Percentiles rank a stretch among this genome's conserved stretches.
These are phyloP conservation scores for Archips crataeganus DNA, from an alignment of 2,888 invertebrate genomes.

Conservation along the genomic window DNA sequence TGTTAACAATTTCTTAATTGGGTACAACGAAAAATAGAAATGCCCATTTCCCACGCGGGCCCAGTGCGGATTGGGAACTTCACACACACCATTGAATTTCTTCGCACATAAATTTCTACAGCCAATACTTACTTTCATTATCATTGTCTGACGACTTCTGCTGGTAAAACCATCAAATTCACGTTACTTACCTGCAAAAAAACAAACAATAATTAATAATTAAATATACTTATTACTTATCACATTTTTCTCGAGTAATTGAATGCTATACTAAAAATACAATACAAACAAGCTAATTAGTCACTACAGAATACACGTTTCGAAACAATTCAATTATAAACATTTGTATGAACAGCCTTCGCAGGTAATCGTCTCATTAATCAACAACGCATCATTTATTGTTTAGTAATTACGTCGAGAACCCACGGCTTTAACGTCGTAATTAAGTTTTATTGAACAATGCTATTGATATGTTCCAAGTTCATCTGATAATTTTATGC, in stretches of 20 bases:
- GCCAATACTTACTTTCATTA: no score
- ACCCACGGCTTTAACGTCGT: slow-evolving; percentile 33
- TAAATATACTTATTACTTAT: no score
- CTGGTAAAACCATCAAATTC: no score
- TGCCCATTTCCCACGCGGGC: no score
- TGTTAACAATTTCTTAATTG: no score
- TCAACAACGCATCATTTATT: slow-evolving; percentile 40
- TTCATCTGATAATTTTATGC: slow-evolving; percentile 27
- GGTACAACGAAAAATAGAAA: no score
- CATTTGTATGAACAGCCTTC: slow-evolving; percentile 36
- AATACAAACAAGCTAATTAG: not conserved
- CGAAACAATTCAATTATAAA: slow-evolving; percentile 30
- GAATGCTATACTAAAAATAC: not conserved
- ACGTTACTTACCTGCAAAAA: not conserved
- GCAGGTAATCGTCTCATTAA: slow-evolving; percentile 31
- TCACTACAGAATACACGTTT: slow-evolving; percentile 31
- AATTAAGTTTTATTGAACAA: slow-evolving; percentile 38
- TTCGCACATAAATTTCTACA: no score
- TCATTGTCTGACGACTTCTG: not conserved
- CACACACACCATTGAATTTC: no score
- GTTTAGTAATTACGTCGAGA: slow-evolving; percentile 39
- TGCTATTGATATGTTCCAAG: slow-evolving; percentile 40
- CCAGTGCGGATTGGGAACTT: no score
- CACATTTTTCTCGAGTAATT: not conserved
- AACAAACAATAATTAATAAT: not conserved